Evolutionary conservation across 1,140 invertebrate genomes (phyloP).

Genomic region (Drosophila pseudoobscura): DNA sequence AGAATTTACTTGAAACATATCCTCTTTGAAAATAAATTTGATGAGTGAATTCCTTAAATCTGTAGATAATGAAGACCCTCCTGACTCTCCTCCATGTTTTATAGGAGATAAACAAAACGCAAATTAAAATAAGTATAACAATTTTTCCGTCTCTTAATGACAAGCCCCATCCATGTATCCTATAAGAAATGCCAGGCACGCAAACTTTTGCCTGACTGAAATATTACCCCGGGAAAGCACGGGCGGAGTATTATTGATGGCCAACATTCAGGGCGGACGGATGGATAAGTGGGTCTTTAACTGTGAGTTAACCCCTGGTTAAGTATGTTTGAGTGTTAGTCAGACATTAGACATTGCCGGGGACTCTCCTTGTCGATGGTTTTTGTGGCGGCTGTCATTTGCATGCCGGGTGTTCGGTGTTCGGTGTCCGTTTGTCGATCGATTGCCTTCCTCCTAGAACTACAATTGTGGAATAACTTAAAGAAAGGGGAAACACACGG

Average conservation of each 20-base stretch:
- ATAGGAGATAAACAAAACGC: slow-evolving; percentile 32
- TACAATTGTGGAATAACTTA: slow-evolving; percentile 42
- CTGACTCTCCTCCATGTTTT: not conserved
- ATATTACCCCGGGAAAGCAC: slow-evolving; percentile 39
- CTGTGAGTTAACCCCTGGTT: slow-evolving; percentile 22
- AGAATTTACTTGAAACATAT: no score
- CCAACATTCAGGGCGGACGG: slow-evolving; percentile 43
- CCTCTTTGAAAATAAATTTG: no score
- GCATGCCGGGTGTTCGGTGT: slow-evolving; percentile 56
- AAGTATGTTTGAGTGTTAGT: slow-evolving; percentile 53
- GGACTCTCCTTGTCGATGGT: slow-evolving; percentile 19
- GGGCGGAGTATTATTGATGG: slow-evolving; percentile 64
- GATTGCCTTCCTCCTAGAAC: slow-evolving; percentile 23
- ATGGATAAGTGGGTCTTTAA: slow-evolving; percentile 60
- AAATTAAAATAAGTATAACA: slow-evolving; percentile 79
- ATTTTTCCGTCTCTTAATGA: slow-evolving; percentile 66
- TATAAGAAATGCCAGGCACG: slow-evolving; percentile 72
- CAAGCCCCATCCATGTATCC: slow-evolving; percentile 30
- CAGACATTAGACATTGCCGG: slow-evolving; percentile 73
- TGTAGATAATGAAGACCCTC: slow-evolving; percentile 1
- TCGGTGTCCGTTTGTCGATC: slow-evolving; percentile 32
- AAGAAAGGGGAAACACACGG: slow-evolving; percentile 24
- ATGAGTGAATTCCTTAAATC: not conserved
- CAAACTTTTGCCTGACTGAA: slow-evolving; percentile 70
- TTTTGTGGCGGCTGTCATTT: slow-evolving; percentile 33